Percentiles rank a stretch among this genome's conserved stretches.
Evolutionary conservation across 1,140 invertebrate species (phyloP).

Genomic region (Drosophila ogumai): DNA sequence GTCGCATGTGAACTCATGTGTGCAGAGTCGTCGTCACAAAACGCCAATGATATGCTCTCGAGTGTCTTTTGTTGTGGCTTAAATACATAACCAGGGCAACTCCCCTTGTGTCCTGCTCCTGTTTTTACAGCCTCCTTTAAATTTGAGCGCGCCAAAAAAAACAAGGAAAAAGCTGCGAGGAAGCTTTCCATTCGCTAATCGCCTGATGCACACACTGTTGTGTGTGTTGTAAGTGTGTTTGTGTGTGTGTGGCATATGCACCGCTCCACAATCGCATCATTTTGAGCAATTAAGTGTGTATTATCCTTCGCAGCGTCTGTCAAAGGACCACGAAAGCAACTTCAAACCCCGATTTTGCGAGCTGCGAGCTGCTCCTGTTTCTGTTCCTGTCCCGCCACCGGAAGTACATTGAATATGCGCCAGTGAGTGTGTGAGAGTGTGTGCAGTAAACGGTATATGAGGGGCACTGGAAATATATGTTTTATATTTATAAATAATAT

Average conservation of each 20-base stretch:
- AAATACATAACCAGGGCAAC: slow-evolving; percentile 59
- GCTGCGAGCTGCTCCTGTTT: slow-evolving; percentile 32
- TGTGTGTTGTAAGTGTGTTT: background rate
- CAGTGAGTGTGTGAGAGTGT: slow-evolving; percentile 13
- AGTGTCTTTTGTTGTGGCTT: slow-evolving; percentile 79
- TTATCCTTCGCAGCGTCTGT: slow-evolving; percentile 75
- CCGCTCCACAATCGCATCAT: slow-evolving; percentile 73
- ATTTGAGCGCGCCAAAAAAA: slow-evolving; percentile 58
- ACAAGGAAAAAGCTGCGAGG: slow-evolving; percentile 20
- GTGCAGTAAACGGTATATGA: slow-evolving; percentile 35
- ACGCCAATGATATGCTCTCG: slow-evolving; percentile 75
- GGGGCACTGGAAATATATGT: slow-evolving; percentile 1
- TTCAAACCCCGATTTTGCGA: slow-evolving; percentile 42
- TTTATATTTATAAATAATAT: background rate
- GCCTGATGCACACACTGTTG: slow-evolving; percentile 23
- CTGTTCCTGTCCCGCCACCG: slow-evolving; percentile 66
- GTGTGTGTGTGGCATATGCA: slow-evolving; percentile 61
- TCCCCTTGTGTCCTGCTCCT: slow-evolving; percentile 11
- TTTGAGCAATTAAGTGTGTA: slow-evolving; percentile 83
- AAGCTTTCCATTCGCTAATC: slow-evolving; percentile 50
- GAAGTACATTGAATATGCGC: slow-evolving; percentile 72
- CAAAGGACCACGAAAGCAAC: slow-evolving; percentile 73
- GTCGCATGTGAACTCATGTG: slow-evolving; percentile 52
- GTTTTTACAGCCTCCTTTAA: slow-evolving; percentile 14
- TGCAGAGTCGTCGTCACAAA: slow-evolving; percentile 44